Conservation (phyloP, 2,113 vertebrate species). For the Lipophrys pholis region DNA sequence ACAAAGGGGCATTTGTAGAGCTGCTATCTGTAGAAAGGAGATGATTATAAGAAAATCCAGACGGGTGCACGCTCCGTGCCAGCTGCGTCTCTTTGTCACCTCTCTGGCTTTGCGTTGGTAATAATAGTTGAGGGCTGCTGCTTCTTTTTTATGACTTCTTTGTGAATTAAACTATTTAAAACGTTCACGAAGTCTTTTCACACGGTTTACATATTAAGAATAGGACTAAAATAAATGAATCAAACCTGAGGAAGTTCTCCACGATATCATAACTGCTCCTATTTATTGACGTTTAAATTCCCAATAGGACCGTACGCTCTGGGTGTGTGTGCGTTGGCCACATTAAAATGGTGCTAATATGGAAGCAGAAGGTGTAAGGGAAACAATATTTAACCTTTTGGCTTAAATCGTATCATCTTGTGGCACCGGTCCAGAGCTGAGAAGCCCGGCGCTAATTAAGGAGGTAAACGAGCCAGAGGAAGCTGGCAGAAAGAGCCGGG, state of each 20-base stretch:
- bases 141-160: not conserved
- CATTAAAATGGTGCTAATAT: not conserved
- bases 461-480: not conserved
- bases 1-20: constrained; percentile 36
- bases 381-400: constrained; percentile 33
- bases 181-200: too few relatives aligned
- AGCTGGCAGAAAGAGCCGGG: not conserved
- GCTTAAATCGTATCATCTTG: not conserved
- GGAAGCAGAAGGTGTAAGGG: not conserved
- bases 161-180: not conserved
- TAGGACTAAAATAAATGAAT: too few relatives aligned
- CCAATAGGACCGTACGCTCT: too few relatives aligned
- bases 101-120: not conserved
- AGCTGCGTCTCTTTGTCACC: not conserved
- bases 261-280: too few relatives aligned
- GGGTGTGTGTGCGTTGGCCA: not conserved
- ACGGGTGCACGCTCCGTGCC: not conserved
- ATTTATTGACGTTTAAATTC: too few relatives aligned
- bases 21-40: constrained; percentile 3
- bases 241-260: too few relatives aligned
- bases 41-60: not conserved
- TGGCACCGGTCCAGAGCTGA: constrained; percentile 29
- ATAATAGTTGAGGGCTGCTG: not conserved
- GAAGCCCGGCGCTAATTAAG: not conserved
- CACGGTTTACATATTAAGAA: too few relatives aligned